Percentiles rank a stretch among this genome's conserved stretches.
These are phyloP conservation scores for Dinocampus coccinellae DNA, from an alignment of 2,888 invertebrate species.

Conservation along the genomic window DNA sequence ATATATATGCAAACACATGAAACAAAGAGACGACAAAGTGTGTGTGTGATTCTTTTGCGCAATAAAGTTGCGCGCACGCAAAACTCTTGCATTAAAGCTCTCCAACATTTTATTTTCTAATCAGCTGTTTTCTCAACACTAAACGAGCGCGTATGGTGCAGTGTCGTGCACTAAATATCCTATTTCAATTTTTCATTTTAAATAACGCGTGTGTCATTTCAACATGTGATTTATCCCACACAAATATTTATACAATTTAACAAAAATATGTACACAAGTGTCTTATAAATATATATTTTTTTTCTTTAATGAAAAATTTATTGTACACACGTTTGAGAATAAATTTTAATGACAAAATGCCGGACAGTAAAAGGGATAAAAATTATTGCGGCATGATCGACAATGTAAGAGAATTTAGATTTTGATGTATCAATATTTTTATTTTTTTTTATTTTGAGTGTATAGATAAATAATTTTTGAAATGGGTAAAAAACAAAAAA, in stretches of 20 bases:
- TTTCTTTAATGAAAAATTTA: no score
- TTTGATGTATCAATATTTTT: slow-evolving; percentile 19
- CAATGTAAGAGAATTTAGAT: slow-evolving; percentile 24
- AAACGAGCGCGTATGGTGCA: background rate
- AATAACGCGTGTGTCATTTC: slow-evolving; percentile 33
- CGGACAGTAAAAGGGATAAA: slow-evolving; percentile 23
- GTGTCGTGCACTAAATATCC: slow-evolving; percentile 16
- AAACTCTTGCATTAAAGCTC: background rate
- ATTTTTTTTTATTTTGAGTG: slow-evolving; percentile 22
- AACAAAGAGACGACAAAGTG: slow-evolving; percentile 29
- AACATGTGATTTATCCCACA: slow-evolving; percentile 19
- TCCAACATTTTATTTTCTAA: slow-evolving; percentile 23
- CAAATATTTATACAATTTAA: background rate
- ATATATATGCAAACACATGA: slow-evolving; percentile 2
- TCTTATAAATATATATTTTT: background rate
- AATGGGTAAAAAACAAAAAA: background rate
- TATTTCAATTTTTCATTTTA: slow-evolving; percentile 39
- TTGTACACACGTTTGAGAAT: no score
- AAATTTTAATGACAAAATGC: slow-evolving; percentile 22
- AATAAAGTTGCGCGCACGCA: slow-evolving; percentile 31
- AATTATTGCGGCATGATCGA: slow-evolving; percentile 26
- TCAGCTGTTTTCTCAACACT: slow-evolving; percentile 39
- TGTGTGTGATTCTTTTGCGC: slow-evolving; percentile 28
- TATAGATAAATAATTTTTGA: slow-evolving; percentile 2
- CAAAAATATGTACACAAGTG: background rate